Percentiles rank a stretch among this genome's conserved stretches.
phyloP scores from a whole-genome alignment of 2,888 invertebrate genomes.

The Crocallis elinguaria region DNA sequence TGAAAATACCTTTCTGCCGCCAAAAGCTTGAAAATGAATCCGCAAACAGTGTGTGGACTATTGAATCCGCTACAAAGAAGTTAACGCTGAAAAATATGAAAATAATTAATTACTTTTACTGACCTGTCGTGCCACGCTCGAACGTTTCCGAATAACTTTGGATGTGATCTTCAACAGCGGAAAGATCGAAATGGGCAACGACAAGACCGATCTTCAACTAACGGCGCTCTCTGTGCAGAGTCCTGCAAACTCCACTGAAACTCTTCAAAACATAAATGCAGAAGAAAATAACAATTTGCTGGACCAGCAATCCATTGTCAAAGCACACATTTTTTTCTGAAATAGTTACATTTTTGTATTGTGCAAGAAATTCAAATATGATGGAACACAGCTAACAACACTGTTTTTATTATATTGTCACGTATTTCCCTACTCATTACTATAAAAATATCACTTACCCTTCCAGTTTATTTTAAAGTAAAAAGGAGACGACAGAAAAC shows the following conservation, averaged over 20 bases:
- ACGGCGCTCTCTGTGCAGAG: not conserved
- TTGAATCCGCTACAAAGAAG: not conserved
- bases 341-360: not conserved
- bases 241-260: constrained; percentile 16
- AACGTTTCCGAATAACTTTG: not conserved
- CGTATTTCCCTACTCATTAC: too few species aligned
- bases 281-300: constrained; percentile 12
- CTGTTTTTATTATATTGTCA: too few species aligned
- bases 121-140: constrained; percentile 7
- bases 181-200: constrained; percentile 13
- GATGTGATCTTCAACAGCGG: constrained; percentile 12
- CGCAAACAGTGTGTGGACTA: too few species aligned
- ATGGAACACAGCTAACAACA: too few species aligned
- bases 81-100: not conserved
- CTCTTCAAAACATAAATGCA: constrained; percentile 27
- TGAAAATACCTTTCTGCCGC: not conserved
- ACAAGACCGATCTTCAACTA: constrained; percentile 2
- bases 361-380: not conserved
- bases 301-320: constrained; percentile 6
- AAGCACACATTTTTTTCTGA: not conserved
- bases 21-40: not conserved
- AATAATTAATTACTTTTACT: constrained; percentile 1
- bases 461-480: too few species aligned
- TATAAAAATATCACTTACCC: not conserved
- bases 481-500: not conserved